These are phyloP conservation scores for Drosophila nigromelanica DNA, from an alignment of 1,140 invertebrate genomes.

Conservation along the genomic window DNA sequence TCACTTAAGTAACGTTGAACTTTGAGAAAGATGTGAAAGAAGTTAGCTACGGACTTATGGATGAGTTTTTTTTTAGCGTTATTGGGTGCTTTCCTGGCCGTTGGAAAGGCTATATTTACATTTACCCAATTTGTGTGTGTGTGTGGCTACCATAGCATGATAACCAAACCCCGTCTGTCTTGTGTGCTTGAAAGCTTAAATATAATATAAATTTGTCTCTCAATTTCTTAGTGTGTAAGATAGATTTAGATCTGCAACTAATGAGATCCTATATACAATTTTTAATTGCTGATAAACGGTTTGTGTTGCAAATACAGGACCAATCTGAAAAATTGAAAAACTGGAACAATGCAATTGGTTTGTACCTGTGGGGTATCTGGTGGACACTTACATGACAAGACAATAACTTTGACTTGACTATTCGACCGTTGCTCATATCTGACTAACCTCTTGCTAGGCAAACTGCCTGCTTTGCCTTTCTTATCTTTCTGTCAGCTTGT, in stretches of 20 bases:
- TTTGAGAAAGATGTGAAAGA: conserved; percentile 63
- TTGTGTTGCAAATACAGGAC: too few species aligned
- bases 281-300: too few species aligned
- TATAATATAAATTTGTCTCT: too few species aligned
- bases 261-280: too few species aligned
- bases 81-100: conserved; percentile 11
- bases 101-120: conserved; percentile 66
- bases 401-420: conserved; percentile 80
- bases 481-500: background rate
- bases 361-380: background rate
- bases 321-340: conserved; percentile 44
- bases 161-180: too few species aligned
- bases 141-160: too few species aligned
- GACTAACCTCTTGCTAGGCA: too few species aligned
- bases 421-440: conserved; percentile 77
- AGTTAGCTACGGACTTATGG: conserved; percentile 58
- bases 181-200: too few species aligned
- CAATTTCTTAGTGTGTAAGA: too few species aligned
- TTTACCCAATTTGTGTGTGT: too few species aligned
- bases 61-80: conserved; percentile 43
- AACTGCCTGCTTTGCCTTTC: too few species aligned
- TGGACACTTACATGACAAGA: conserved; percentile 73
- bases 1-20: conserved; percentile 81
- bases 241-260: too few species aligned
- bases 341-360: conserved; percentile 14